Evolutionary conservation across 2,113 vertebrate species (phyloP).

Genomic region (Mesembrinibis cayennensis): DNA sequence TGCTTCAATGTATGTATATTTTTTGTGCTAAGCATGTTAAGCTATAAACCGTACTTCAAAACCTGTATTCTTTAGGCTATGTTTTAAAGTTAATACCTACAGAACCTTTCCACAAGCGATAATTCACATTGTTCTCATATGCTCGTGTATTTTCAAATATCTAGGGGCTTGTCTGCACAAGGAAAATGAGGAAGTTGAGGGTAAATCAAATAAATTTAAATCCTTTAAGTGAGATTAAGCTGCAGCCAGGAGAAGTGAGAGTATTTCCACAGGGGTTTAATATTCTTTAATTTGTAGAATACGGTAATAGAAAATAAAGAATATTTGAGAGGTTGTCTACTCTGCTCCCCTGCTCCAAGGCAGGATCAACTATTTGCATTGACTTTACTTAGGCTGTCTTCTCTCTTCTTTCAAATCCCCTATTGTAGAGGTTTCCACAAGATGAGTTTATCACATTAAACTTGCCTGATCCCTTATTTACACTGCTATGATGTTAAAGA

Average conservation of each 20-base stretch:
- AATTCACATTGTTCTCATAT: background rate
- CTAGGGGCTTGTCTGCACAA: background rate
- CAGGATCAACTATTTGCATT: background rate
- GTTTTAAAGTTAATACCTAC: background rate
- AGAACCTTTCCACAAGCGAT: background rate
- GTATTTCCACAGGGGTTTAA: background rate
- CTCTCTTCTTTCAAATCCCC: background rate
- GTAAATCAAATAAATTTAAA: conserved; percentile 16
- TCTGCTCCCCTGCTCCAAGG: background rate
- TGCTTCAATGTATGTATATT: background rate
- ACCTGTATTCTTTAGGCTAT: background rate
- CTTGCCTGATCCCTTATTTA: background rate
- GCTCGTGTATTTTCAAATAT: background rate
- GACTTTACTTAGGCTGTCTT: background rate
- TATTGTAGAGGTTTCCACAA: background rate
- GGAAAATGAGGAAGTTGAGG: background rate
- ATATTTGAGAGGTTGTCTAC: background rate
- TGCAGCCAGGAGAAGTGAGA: background rate
- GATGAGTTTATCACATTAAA: background rate
- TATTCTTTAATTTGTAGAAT: background rate
- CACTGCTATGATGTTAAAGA: background rate
- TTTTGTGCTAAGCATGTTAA: background rate
- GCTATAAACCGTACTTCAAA: background rate
- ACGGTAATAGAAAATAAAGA: background rate
- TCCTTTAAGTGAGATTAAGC: background rate